Percentiles rank a stretch among this genome's conserved stretches.
Evolutionary conservation across 1,140 invertebrate species (phyloP).

Genomic region (Leptoteleia sp.): DNA sequence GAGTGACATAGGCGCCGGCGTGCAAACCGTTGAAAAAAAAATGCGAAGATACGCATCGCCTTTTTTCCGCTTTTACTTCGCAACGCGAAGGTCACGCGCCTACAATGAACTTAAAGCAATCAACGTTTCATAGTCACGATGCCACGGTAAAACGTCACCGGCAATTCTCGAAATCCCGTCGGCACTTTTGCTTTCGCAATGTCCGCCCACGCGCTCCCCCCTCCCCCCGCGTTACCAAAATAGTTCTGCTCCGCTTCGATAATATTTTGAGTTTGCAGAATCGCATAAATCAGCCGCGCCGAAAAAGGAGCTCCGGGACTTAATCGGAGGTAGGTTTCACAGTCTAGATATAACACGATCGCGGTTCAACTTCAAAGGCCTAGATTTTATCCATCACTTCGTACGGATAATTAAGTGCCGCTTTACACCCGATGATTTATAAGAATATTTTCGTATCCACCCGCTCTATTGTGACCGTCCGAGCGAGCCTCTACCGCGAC

Average conservation of each 20-base stretch:
- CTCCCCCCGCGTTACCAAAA: too few relatives aligned
- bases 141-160: constrained; percentile 2
- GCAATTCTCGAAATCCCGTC: not conserved
- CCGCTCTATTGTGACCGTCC: not conserved
- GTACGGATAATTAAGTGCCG: constrained; percentile 17
- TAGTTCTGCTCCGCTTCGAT: constrained; percentile 3
- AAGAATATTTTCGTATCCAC: not conserved
- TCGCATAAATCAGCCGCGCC: constrained; percentile 29
- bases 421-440: constrained; percentile 22
- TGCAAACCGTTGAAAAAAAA: constrained; percentile 55
- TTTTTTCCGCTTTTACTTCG: constrained; percentile 40
- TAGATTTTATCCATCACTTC: constrained; percentile 32
- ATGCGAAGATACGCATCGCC: constrained; percentile 44
- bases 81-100: constrained; percentile 51
- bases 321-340: too few relatives aligned
- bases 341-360: constrained; percentile 8
- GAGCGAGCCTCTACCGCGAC: not conserved
- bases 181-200: constrained; percentile 31
- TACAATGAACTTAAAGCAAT: constrained; percentile 50
- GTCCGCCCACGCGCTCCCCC: constrained; percentile 4
- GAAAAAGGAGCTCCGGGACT: constrained; percentile 30
- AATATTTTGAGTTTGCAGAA: constrained; percentile 14
- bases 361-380: constrained; percentile 42
- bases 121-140: constrained; percentile 26
- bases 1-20: constrained; percentile 53